Conservation (phyloP, 2,797 vertebrate species). For the Leuciscus waleckii region DNA sequence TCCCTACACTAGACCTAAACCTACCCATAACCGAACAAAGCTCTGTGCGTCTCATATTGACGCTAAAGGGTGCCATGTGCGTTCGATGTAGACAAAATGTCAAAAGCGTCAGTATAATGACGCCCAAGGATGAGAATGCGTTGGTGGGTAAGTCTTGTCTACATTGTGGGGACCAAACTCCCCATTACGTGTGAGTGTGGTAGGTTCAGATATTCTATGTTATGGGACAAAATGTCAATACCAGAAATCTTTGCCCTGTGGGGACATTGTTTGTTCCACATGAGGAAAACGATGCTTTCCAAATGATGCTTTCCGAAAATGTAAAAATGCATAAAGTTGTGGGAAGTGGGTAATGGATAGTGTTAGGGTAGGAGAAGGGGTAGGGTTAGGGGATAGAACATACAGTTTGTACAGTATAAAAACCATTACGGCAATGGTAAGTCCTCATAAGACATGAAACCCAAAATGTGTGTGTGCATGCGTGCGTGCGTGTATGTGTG, state of each 20-base stretch:
- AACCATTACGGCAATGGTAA: neutral
- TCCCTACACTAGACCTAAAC: too few species aligned
- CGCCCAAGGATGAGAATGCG: too few species aligned
- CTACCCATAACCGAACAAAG: too few species aligned
- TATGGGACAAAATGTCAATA: neutral
- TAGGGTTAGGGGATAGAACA: neutral
- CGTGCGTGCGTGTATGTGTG: too few species aligned
- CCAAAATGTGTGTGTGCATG: neutral
- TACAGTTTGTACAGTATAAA: neutral
- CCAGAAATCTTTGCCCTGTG: neutral
- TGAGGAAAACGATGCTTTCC: neutral
- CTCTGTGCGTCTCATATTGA: too few species aligned
- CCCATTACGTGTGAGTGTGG: neutral
- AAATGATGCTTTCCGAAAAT: neutral
- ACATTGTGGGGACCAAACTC: neutral
- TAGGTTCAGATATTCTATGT: neutral
- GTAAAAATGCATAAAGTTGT: neutral
- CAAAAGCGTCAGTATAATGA: too few species aligned
- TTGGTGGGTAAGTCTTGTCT: too few species aligned
- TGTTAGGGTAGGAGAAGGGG: neutral
- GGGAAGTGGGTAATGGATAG: neutral
- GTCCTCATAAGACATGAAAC: neutral
- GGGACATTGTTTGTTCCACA: neutral
- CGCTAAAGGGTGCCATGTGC: too few species aligned
- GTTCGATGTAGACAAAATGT: too few species aligned